Evolutionary conservation across 2,797 vertebrate genomes (phyloP).

Genomic region (Lophura swinhoii): DNA sequence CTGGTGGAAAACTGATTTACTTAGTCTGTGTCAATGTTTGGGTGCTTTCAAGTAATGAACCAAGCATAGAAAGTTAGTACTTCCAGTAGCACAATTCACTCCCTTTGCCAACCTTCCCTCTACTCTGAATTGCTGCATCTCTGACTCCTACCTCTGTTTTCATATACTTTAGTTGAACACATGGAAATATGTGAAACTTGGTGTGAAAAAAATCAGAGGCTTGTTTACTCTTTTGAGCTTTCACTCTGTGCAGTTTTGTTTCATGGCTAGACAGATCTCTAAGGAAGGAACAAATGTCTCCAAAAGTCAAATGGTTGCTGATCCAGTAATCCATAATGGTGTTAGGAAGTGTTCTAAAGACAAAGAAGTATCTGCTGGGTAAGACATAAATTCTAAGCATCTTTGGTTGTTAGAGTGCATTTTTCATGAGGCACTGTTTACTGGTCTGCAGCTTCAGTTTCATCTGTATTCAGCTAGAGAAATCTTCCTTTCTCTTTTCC

Average conservation of each 20-base stretch:
- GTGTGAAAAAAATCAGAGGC: not conserved
- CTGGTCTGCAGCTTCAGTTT: not conserved
- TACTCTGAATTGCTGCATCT: too few relatives aligned
- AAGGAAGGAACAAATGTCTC: not conserved
- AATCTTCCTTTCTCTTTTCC: not conserved
- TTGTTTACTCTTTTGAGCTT: not conserved
- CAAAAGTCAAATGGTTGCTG: not conserved
- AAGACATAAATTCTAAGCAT: not conserved
- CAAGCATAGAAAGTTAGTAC: not conserved
- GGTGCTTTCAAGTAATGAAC: not conserved
- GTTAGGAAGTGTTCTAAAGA: not conserved
- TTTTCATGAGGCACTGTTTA: not conserved
- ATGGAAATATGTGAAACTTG: not conserved
- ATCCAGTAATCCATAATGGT: not conserved
- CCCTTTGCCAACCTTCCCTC: not conserved
- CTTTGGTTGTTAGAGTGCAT: not conserved
- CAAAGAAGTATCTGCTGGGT: not conserved
- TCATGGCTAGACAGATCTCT: not conserved
- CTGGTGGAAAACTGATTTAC: not conserved
- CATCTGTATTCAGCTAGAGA: not conserved
- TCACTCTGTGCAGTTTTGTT: not conserved
- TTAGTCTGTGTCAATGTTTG: not conserved
- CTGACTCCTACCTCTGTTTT: not conserved
- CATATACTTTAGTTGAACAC: not conserved
- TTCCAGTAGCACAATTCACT: fast-evolving